phyloP scores from a whole-genome alignment of 2,797 vertebrate genomes.

The Artibeus lituratus region DNA sequence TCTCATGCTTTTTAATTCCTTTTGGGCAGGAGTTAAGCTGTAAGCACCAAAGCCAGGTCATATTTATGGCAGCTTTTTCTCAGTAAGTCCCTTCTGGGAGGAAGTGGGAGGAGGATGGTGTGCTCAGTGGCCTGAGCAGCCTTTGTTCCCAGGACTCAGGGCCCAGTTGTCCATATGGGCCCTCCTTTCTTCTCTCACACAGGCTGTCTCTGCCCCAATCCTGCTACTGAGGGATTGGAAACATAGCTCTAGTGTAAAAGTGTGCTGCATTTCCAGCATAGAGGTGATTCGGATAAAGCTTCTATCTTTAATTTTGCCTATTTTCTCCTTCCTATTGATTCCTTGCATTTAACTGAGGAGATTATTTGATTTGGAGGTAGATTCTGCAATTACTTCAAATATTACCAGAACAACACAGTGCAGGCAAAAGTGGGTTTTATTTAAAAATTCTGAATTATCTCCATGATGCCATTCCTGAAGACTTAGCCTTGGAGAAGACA shows the following conservation, averaged over 20 bases:
- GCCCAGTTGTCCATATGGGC: too few relatives aligned
- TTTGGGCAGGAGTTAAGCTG: neutral
- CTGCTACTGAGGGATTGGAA: neutral
- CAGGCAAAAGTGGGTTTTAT: neutral
- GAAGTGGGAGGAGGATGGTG: neutral
- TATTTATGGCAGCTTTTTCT: neutral
- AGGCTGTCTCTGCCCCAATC: neutral
- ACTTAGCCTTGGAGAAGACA: neutral
- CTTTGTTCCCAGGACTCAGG: neutral
- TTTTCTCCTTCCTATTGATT: neutral
- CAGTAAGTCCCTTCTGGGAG: neutral
- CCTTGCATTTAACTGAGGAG: neutral
- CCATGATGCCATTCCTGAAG: neutral
- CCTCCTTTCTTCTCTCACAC: neutral
- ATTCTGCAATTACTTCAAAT: neutral
- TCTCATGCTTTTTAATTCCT: constrained; percentile 4
- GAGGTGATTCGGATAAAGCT: neutral
- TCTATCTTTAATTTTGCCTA: neutral
- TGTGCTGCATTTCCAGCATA: neutral
- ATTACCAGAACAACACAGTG: neutral
- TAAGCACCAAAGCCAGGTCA: neutral
- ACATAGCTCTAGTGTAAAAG: neutral
- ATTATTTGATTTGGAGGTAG: constrained; percentile 40
- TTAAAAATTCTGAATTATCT: neutral
- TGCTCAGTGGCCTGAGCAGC: neutral